A percentile compares a stretch with the other conserved stretches of the same genome.
phyloP scores from a whole-genome alignment of 2,113 vertebrate genomes.

The Ophiodon elongatus region DNA sequence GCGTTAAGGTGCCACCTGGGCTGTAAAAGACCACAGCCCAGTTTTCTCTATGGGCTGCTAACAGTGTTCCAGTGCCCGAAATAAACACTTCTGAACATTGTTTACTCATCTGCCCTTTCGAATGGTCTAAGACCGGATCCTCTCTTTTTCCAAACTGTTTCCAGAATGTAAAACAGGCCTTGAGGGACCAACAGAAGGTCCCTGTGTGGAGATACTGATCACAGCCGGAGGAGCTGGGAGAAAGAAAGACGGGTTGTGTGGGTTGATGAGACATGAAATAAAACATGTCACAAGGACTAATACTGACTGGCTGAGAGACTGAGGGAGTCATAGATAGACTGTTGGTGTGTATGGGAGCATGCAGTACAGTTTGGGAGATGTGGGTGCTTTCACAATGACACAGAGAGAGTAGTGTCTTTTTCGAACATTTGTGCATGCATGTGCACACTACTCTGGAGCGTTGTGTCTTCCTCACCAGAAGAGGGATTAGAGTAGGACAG shows the following conservation, averaged over 20 bases:
- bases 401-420: not conserved
- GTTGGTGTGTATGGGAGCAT: constrained; percentile 2
- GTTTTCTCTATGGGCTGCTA: constrained; percentile 40
- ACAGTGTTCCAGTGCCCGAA: constrained; percentile 40
- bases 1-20: constrained; percentile 30
- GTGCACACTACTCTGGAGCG: not conserved
- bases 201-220: constrained; percentile 70
- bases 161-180: constrained; percentile 71
- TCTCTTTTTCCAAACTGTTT: constrained; percentile 69
- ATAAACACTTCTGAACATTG: constrained; percentile 64
- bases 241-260: constrained; percentile 53
- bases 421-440: constrained; percentile 5
- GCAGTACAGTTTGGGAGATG: constrained; percentile 2
- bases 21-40: constrained; percentile 17
- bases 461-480: constrained; percentile 25
- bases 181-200: constrained; percentile 68
- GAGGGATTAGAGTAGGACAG: constrained; percentile 34
- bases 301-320: constrained; percentile 44
- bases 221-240: constrained; percentile 56
- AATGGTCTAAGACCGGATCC: constrained; percentile 34
- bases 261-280: constrained; percentile 67
- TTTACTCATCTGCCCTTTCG: constrained; percentile 57
- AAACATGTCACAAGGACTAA: constrained; percentile 61
- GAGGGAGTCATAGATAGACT: constrained; percentile 25
- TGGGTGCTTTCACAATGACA: not conserved